Evolutionary conservation across 2,113 vertebrate genomes (phyloP).

Genomic region (Ptilonorhynchus violaceus): DNA sequence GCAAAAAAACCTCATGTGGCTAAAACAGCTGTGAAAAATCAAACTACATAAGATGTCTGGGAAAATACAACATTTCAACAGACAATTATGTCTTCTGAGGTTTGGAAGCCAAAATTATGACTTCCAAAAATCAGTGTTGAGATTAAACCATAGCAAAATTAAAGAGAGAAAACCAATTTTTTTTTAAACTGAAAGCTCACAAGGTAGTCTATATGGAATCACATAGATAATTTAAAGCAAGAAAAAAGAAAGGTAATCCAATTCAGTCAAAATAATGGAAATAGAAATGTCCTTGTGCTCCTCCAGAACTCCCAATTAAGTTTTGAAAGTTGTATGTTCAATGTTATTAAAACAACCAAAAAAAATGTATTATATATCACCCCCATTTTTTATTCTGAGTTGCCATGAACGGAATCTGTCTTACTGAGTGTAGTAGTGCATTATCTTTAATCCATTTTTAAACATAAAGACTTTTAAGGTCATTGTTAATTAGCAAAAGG

Average conservation of each 20-base stretch:
- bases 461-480: slow-evolving; percentile 4
- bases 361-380: not conserved
- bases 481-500: slow-evolving; percentile 17
- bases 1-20: not conserved
- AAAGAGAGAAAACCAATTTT: not conserved
- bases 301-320: not conserved
- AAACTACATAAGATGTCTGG: not conserved
- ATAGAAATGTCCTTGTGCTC: not conserved
- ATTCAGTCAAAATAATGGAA: not conserved
- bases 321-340: not conserved
- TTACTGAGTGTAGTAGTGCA: not conserved
- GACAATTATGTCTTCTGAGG: not conserved
- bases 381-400: not conserved
- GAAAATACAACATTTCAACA: not conserved
- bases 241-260: not conserved
- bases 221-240: not conserved
- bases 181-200: not conserved
- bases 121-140: not conserved
- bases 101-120: not conserved
- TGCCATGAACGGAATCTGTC: not conserved
- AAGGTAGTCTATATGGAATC: not conserved
- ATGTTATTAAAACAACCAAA: not conserved
- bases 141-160: not conserved
- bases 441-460: slow-evolving; percentile 15
- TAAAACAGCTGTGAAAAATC: not conserved